These are phyloP conservation scores for Gibbula magus DNA, from an alignment of 2,888 invertebrate genomes.

Conservation along the genomic window DNA sequence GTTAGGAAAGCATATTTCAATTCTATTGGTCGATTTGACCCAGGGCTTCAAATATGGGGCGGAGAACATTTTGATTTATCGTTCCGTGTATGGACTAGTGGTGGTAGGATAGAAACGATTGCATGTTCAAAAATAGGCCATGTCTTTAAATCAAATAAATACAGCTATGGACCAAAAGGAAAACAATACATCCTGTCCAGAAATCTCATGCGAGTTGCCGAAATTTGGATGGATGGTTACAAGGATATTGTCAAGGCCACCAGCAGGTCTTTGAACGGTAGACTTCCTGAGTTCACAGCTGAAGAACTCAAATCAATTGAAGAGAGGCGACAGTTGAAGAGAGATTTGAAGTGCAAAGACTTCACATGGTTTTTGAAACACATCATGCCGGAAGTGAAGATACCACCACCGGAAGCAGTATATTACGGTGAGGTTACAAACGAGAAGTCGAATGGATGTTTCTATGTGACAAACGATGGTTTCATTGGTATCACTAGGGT, in stretches of 20 bases:
- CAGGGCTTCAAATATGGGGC: constrained; percentile 99
- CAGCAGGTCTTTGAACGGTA: neutral
- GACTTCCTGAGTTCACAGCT: constrained; percentile 35
- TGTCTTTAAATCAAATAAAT: constrained; percentile 40
- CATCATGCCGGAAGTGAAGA: constrained; percentile 88
- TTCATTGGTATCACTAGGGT: constrained; percentile 54
- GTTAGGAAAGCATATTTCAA: constrained; percentile 95
- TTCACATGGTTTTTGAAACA: constrained; percentile 98
- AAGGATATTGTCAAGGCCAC: constrained; percentile 29
- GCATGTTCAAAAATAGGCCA: constrained; percentile 53
- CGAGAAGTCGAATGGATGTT: constrained; percentile 47
- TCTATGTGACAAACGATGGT: constrained; percentile 40
- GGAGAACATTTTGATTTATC: constrained; percentile 97
- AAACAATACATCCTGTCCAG: constrained; percentile 6
- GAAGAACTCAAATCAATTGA: constrained; percentile 42
- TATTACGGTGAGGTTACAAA: constrained; percentile 55
- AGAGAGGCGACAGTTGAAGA: constrained; percentile 82
- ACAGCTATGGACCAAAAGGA: constrained; percentile 31
- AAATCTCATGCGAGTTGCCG: constrained; percentile 35
- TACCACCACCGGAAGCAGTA: constrained; percentile 44
- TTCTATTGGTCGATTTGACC: constrained; percentile 94
- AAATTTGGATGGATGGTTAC: constrained; percentile 40
- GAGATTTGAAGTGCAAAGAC: constrained; percentile 90
- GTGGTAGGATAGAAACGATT: constrained; percentile 45
- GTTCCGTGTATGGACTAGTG: constrained; percentile 81